Evolutionary conservation across 2,113 vertebrate genomes (phyloP).

Genomic region (Eidolon helvum): DNA sequence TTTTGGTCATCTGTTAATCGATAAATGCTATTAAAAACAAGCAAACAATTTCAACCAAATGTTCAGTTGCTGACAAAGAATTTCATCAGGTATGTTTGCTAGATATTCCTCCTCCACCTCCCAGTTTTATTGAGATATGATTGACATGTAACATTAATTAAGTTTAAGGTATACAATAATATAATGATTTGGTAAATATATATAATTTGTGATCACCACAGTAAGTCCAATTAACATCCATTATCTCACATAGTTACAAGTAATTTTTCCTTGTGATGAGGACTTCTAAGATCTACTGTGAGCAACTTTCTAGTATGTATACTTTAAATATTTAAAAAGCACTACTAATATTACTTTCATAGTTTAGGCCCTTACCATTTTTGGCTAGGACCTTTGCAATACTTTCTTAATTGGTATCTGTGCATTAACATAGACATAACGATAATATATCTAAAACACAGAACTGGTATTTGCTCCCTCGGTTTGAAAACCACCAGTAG

Average conservation of each 20-base stretch:
- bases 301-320: not conserved
- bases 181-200: not conserved
- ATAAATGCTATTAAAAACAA: not conserved
- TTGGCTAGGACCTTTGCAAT: not conserved
- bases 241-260: not conserved
- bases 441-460: not conserved
- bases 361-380: not conserved
- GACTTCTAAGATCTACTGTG: not conserved
- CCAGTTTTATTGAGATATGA: not conserved
- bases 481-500: not conserved
- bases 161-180: not conserved
- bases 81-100: not conserved
- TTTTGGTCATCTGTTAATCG: not conserved
- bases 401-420: not conserved
- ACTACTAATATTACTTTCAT: not conserved
- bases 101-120: not conserved
- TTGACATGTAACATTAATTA: not conserved
- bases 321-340: slow-evolving; percentile 6
- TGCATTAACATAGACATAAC: not conserved
- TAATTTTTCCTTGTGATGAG: not conserved
- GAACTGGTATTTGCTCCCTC: not conserved
- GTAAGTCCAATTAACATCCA: not conserved
- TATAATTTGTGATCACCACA: not conserved
- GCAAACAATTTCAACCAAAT: not conserved
- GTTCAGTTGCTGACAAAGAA: not conserved